These are phyloP conservation scores for Mesoclemmys tuberculata DNA, from an alignment of 2,113 vertebrate species.

Conservation along the genomic window DNA sequence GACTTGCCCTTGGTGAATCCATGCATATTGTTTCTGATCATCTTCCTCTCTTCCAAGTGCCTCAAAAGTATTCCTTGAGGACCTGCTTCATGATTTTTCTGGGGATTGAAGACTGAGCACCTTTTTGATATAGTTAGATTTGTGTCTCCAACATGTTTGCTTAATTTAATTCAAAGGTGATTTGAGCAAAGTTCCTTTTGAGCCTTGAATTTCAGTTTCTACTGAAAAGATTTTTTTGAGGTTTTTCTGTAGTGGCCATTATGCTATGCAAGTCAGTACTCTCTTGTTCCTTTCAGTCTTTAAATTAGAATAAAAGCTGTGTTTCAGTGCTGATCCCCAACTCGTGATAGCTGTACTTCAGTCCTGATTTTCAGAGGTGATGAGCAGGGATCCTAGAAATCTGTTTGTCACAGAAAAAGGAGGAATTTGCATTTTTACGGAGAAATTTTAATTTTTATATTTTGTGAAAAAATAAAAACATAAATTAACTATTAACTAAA, in stretches of 20 bases:
- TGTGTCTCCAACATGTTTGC: neutral
- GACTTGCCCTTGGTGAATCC: too few relatives aligned
- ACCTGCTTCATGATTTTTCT: too few relatives aligned
- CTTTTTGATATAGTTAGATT: neutral
- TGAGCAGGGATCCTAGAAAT: too few relatives aligned
- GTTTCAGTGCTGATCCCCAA: neutral
- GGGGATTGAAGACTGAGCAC: too few relatives aligned
- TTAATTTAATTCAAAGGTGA: neutral
- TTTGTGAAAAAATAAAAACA: too few relatives aligned
- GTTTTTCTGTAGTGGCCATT: neutral
- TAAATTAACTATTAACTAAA: too few relatives aligned
- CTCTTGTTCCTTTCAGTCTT: neutral
- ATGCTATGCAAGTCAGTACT: neutral
- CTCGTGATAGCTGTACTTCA: neutral
- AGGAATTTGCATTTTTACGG: too few relatives aligned
- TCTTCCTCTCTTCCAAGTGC: too few relatives aligned
- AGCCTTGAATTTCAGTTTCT: rapidly evolving
- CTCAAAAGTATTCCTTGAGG: too few relatives aligned
- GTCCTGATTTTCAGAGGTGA: neutral
- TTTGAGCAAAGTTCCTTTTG: neutral
- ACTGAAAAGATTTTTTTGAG: neutral
- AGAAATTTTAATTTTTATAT: too few relatives aligned
- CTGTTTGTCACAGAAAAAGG: too few relatives aligned
- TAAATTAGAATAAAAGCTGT: neutral
- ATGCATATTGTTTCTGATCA: too few relatives aligned